Conservation (phyloP, 2,113 vertebrate genomes). For the Toxotes chatareus region DNA sequence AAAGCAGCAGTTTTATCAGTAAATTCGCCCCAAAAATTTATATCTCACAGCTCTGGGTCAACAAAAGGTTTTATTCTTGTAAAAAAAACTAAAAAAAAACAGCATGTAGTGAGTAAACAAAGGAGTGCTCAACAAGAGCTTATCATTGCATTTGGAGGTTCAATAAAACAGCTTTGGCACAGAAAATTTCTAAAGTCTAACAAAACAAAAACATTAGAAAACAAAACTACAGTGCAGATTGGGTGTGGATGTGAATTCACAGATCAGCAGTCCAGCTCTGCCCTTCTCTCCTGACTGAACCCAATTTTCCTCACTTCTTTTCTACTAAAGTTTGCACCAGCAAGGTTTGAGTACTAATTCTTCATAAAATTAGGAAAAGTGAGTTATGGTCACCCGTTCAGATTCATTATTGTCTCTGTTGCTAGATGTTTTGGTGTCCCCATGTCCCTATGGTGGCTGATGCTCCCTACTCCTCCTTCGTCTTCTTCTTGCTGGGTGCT, state of each 20-base stretch:
- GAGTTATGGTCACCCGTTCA: not conserved
- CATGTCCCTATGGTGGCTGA: conserved; percentile 50
- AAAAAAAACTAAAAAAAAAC: not conserved
- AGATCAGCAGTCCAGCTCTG: conserved; percentile 69
- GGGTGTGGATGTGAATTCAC: conserved; percentile 68
- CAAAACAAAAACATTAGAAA: conserved; percentile 43
- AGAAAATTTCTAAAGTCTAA: conserved; percentile 1
- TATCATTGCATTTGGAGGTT: conserved; percentile 56
- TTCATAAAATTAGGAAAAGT: conserved; percentile 9
- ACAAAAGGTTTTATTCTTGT: conserved; percentile 69
- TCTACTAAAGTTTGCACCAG: conserved; percentile 34
- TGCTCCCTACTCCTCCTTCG: conserved; percentile 79
- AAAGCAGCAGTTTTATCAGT: not conserved
- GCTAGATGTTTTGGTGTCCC: conserved; percentile 18
- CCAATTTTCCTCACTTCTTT: conserved; percentile 14
- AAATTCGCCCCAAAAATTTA: conserved; percentile 26
- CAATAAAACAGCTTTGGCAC: conserved; percentile 26
- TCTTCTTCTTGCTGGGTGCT: conserved; percentile 53
- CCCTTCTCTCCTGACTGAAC: conserved; percentile 4
- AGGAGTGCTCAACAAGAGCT: conserved; percentile 47
- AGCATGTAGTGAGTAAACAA: conserved; percentile 51
- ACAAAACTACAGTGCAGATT: conserved; percentile 82
- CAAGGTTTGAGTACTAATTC: conserved; percentile 11
- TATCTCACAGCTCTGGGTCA: conserved; percentile 20
- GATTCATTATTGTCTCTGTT: conserved; percentile 22